Evolutionary conservation across 2,113 vertebrate species (phyloP), one percentile per base, ranked within the genome.

Genomic region (Perca schrenkii): DNA sequence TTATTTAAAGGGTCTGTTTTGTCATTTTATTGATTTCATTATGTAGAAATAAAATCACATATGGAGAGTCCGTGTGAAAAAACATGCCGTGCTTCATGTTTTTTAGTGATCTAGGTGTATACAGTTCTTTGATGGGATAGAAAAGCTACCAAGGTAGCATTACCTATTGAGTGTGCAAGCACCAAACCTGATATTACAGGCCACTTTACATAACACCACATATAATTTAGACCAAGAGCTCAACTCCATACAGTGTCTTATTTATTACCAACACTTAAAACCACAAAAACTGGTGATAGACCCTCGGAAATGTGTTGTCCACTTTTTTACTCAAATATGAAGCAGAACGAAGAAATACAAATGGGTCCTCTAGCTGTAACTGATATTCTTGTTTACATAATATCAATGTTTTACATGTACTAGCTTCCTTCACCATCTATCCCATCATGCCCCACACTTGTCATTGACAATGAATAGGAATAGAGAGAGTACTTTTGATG

Each of bases 401-500:
- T 66, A 53, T 67, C 22, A 46, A 46, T 64, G 52, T 56, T 84
- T 28, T 15, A 34, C 25, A 57, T 57, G 31, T 70, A 46, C 56
- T 15, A 4, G 58, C 40, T 74, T 83, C 47, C 58, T 68, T 74
- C 22, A 67, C 56, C 68, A 81, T 46, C 56, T 68, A 47, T 34
- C 17, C 69, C 79, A 67, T 83, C 74, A 79, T 57, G 66, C 58
- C 69, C 66, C 65, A 71, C 58, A 34, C 66, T 57, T 73, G 76
- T 81, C 62, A 40, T 50, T 11, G 58, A 77, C 57, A 36, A 57
- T 62, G 64, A 77, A 47, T 60, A 21, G 8, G 58, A 36, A 43
- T 0, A 63, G 58, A 70, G 73, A 76, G 60, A 2, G 74, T 13
- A 34, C 75, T 81, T 79, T 91, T 78, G 76, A 80, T 77, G 43